Percentiles rank a stretch among this genome's conserved stretches.
Evolutionary conservation across 2,797 vertebrate species (phyloP).

Genomic region (Hafferia zeledoni): DNA sequence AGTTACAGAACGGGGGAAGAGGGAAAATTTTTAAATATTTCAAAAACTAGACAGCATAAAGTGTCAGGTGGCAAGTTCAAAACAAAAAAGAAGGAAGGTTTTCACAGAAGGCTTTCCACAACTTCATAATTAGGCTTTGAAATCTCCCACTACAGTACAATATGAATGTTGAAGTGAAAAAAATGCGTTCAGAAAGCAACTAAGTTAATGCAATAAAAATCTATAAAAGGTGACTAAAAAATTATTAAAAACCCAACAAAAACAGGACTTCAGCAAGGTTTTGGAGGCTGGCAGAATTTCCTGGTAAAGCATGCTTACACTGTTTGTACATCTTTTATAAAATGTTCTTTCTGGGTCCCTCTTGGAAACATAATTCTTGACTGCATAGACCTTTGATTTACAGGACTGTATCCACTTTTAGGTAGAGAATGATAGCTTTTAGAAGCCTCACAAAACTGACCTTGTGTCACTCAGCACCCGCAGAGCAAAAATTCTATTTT

Average conservation of each 20-base stretch:
- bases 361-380: not conserved
- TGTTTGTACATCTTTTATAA: not conserved
- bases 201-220: not conserved
- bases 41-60: not conserved
- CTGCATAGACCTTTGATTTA: not conserved
- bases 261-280: not conserved
- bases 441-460: not conserved
- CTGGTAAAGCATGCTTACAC: not conserved
- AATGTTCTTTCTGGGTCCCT: not conserved
- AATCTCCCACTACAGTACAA: not conserved
- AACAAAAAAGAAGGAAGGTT: not conserved
- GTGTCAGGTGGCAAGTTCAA: not conserved
- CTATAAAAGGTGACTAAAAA: not conserved
- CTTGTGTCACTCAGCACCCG: not conserved
- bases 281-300: not conserved
- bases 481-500: not conserved
- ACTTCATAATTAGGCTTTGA: not conserved
- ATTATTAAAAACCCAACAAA: rapidly evolving
- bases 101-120: not conserved
- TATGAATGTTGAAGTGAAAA: not conserved
- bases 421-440: not conserved
- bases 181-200: not conserved
- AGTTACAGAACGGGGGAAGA: not conserved
- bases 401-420: not conserved
- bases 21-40: not conserved